Evolutionary conservation across 2,113 vertebrate genomes (phyloP), one percentile per base, ranked within the genome.

Genomic region (Lophotis ruficrista): DNA sequence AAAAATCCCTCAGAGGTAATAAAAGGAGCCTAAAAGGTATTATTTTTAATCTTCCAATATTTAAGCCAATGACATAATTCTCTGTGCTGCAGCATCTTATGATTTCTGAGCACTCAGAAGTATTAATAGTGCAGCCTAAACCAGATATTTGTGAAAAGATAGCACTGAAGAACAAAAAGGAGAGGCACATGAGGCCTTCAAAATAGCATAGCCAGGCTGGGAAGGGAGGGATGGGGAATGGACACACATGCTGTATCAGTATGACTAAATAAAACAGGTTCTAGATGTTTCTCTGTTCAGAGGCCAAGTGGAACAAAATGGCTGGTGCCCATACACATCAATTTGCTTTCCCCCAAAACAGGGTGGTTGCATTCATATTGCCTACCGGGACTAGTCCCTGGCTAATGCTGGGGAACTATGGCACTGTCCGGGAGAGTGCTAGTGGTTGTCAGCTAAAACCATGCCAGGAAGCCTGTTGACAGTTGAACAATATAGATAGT

Each of bases 11-110:
- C 91, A 80, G 87, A 93, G 96, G 93, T 93, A 97, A 95, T 94
- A 94, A 96, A 97, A 94, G 87, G 71, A 94, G 82, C 45, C 94
- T 94, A 91, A 96, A 95, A 97, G 90, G 94, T 96, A 97, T 94
- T 97, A 88, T 94, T 96, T 96, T 96, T 96, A 96, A 95, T 96
- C 93, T 91, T 93, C 75, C 27, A 28, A 25, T 94, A 90, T 95
- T 97, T 95, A 93, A 96, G 90, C 82, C 82, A 93, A 96, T 77
- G 58, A 94, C 82, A 97, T 88, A 94, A 94, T 96, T 95, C 66
- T 95, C 82, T 91, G 66, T 66, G 85, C 79, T 96, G 58, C 43
- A 91, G 78, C 68, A 12, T 96, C 96, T 96, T 95, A 76, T 3
- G 62, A 94, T 91, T 88, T 97, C 90, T 58, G 71, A 94, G 92